Conservation (phyloP, 2,113 vertebrate species). For the Eptatretus burgeri region DNA sequence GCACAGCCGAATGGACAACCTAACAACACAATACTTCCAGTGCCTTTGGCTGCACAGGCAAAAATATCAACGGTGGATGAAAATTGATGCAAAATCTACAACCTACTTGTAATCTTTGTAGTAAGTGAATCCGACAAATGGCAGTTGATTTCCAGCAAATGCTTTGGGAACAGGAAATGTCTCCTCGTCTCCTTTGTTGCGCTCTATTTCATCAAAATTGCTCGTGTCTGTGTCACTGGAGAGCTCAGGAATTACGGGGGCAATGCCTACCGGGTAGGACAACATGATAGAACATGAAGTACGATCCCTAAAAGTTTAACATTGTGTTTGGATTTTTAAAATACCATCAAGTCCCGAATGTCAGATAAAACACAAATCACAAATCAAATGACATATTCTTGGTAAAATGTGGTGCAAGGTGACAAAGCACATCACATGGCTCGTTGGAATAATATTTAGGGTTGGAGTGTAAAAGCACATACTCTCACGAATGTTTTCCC, state of each 20-base stretch:
- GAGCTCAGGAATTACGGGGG: constrained; percentile 82
- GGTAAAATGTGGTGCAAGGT: background rate
- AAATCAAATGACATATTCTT: background rate
- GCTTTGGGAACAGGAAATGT: constrained; percentile 84
- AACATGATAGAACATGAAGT: background rate
- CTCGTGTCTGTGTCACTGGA: constrained; percentile 93
- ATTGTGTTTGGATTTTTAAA: background rate
- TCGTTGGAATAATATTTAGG: background rate
- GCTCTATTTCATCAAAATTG: constrained; percentile 94
- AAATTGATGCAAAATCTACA: no score
- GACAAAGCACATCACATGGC: background rate
- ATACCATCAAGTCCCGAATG: background rate
- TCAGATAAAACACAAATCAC: background rate
- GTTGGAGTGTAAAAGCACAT: constrained; percentile 18
- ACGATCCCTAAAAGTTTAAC: background rate
- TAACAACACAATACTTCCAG: no score
- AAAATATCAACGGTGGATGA: no score
- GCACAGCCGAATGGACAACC: no score
- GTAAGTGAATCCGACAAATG: constrained; percentile 93
- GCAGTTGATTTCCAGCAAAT: constrained; percentile 85
- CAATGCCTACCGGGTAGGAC: constrained; percentile 28
- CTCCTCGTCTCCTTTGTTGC: constrained; percentile 80
- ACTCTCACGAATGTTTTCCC: constrained; percentile 85
- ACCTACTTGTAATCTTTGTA: constrained; percentile 94
- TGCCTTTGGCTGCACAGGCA: no score